A percentile compares a stretch with the other conserved stretches of the same genome.
phyloP scores from a whole-genome alignment of 2,888 invertebrate genomes.

The Sphinx pinastri region DNA sequence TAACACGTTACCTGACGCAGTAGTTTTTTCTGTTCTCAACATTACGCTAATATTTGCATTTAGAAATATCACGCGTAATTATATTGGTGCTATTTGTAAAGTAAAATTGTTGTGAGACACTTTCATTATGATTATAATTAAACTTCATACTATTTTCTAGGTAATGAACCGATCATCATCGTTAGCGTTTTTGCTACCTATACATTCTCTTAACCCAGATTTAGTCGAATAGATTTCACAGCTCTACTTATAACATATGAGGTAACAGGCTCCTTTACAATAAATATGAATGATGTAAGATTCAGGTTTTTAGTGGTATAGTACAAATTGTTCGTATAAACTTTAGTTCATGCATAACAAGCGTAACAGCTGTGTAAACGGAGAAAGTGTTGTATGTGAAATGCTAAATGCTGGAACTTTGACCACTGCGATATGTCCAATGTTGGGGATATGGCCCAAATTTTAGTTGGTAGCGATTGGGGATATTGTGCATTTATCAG shows the following conservation, averaged over 20 bases:
- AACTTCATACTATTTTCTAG: not conserved
- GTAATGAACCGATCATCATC: slow-evolving; percentile 2
- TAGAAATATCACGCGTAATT: no score
- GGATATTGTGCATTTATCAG: not conserved
- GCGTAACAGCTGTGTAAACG: slow-evolving; percentile 29
- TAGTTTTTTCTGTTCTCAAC: no score
- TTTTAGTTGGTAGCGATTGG: not conserved
- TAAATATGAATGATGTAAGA: slow-evolving; percentile 1
- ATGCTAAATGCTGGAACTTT: slow-evolving; percentile 48
- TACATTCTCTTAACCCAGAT: slow-evolving; percentile 9
- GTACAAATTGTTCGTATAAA: slow-evolving; percentile 15
- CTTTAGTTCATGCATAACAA: slow-evolving; percentile 7
- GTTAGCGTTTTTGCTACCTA: not conserved
- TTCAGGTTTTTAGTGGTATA: not conserved
- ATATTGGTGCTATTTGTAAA: no score
- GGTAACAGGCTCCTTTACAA: not conserved
- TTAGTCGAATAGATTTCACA: slow-evolving; percentile 5
- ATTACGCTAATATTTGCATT: no score
- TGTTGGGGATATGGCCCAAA: not conserved
- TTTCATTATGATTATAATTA: no score
- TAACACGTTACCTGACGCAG: no score
- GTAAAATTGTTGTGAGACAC: no score
- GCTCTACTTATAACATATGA: not conserved
- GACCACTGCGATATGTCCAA: slow-evolving; percentile 41
- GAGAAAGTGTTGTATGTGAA: slow-evolving; percentile 59